Evolutionary conservation across 2,888 invertebrate genomes (phyloP), one percentile per base, ranked within the genome.

Genomic region (Athalia rosae): DNA sequence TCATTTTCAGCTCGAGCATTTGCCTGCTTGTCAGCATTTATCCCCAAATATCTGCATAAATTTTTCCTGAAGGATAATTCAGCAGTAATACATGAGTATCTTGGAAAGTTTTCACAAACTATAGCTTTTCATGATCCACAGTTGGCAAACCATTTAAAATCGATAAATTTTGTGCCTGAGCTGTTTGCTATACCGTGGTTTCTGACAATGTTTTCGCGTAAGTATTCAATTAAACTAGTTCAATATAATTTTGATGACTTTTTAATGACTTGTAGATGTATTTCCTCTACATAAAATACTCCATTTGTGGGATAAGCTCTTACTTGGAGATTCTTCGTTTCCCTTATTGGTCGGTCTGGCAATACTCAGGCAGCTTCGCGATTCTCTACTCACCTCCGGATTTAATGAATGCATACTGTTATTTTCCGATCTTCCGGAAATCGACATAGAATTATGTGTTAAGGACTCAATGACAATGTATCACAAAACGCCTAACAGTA

Each of bases 161-260:
- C 95, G 13, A 99, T 99, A 83, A 97, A 95, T 86, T 99, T 99
- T 89, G 97, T 96, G 83, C 99, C 99, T 0, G 99, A 99, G 90
- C 92, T 99, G 13, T 99, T 99, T 90, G 98, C 99, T 28, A 99
- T 99, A 89, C 99, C 99, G 0, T 99, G 99, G 99, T 99, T 99
- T 89, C 92, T 99, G 53, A 99, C 99, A 5, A 98, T 99, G 97
- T 99, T 98, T 91, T 98, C 98, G 78, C 98, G 98, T 98, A 91
- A 94, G 95, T 93, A 84, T 73, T 62, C 66, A 47, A 50, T 13
- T 76, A 4, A 5, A 62, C 41, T 41, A 64, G 45, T 61, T 9
- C 13, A 9, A 11, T 53, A n/a, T 41, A 47, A 69, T 48, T 43
- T 62, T 15, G 53, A 53, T 78, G 15, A 56, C 15, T 58, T 45